These are phyloP conservation scores for Polyommatus iphigenia DNA, from an alignment of 2,888 invertebrate species.

Conservation along the genomic window DNA sequence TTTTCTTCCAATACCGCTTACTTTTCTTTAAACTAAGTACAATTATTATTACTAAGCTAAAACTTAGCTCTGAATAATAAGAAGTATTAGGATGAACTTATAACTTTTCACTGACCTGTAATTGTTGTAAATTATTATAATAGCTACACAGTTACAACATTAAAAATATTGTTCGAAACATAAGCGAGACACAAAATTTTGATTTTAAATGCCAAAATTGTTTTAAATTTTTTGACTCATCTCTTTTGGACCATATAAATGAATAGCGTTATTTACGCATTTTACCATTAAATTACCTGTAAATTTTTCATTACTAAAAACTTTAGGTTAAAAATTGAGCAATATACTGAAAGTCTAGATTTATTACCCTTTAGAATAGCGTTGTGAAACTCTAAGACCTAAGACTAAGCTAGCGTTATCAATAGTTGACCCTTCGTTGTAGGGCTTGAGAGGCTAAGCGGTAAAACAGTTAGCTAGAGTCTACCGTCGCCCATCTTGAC, in stretches of 20 bases:
- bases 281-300: background rate
- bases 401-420: constrained; percentile 19
- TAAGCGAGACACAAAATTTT: too few species aligned
- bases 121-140: background rate
- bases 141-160: background rate
- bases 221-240: background rate
- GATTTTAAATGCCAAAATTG: background rate
- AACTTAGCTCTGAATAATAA: too few species aligned
- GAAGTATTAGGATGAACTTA: too few species aligned
- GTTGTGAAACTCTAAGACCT: constrained; percentile 13
- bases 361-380: constrained; percentile 27
- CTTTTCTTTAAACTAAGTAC: too few species aligned
- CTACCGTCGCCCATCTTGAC: background rate
- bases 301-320: background rate
- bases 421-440: constrained; percentile 26
- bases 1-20: too few species aligned
- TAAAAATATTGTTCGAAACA: too few species aligned
- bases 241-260: background rate
- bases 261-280: background rate
- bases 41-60: too few species aligned
- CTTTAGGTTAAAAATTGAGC: background rate
- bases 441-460: constrained; percentile 16
- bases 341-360: constrained; percentile 10
- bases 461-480: constrained; percentile 16
- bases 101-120: too few species aligned